Evolutionary conservation across 2,113 vertebrate species (phyloP), one percentile per base, ranked within the genome.

Genomic region (Girardinichthys multiradiatus): DNA sequence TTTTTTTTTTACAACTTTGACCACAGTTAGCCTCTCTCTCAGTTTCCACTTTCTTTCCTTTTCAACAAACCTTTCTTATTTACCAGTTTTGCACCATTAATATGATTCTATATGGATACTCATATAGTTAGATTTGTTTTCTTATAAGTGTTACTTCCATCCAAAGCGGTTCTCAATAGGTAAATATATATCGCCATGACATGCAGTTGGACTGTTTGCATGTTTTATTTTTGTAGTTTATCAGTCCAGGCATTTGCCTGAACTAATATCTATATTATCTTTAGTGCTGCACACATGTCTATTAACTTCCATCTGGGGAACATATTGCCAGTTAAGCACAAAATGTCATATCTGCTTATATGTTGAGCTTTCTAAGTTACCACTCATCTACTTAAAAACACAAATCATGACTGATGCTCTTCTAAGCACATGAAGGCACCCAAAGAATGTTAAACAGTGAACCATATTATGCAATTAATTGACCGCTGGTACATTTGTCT

Each of bases 1-100:
- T 86, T 59, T 91, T 91, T 86, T 59, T 91, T 94, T 94, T 91
- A 92, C 90, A 92, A 87, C 90, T 89, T 87, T 93, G 92, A 93
- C 91, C 91, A 74, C 76, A 74, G 76, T 87, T 92, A 80, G 86
- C 89, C 89, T 90, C 73, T 70, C 71, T 76, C 62, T 48, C 48
- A 74, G 66, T 76, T 78, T 87, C 72, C 60, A 74, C 85, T 77
- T 73, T 82, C 42, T 0, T 65, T 77, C 62, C 76, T 83, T 84
- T 74, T 87, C 79, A 85, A 48, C 86, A 63, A 70, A 27, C 48
- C 15, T 74, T 64, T 62, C 67, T 82, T 80, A 83, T 83, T 86
- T 77, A 66, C 72, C 58, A 72, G 28, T 51, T 28, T 69, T 70
- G 67, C 42, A 66, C 70, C 29, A 29, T 80, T 79, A 79, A 13